These are phyloP conservation scores for Triplophysa rosa DNA, from an alignment of 2,113 vertebrate genomes.

Conservation along the genomic window DNA sequence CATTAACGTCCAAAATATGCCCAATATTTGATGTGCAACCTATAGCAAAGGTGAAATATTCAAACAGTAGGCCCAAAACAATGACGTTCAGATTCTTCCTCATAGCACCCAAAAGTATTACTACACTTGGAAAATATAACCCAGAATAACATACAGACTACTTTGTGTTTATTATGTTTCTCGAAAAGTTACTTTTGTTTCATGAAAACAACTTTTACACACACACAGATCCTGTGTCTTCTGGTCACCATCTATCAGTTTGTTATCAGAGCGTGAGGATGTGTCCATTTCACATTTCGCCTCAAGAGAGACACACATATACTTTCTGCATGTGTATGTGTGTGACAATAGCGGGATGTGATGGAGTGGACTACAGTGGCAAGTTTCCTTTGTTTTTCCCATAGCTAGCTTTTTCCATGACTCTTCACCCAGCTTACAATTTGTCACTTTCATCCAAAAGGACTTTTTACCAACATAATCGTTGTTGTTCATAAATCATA, in stretches of 20 bases:
- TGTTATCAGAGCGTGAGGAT: slow-evolving; percentile 47
- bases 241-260: slow-evolving; percentile 36
- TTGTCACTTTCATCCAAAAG: neutral
- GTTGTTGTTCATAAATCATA: too few relatives aligned
- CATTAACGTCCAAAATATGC: neutral
- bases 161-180: neutral
- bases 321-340: slow-evolving; percentile 43
- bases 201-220: too few relatives aligned
- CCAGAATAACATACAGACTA: neutral
- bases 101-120: too few relatives aligned
- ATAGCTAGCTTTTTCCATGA: slow-evolving; percentile 36
- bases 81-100: too few relatives aligned
- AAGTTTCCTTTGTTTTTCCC: slow-evolving; percentile 31
- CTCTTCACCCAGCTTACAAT: slow-evolving; percentile 21
- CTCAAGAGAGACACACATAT: neutral
- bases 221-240: slow-evolving; percentile 35
- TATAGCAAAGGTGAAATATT: neutral
- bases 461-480: too few relatives aligned
- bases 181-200: too few relatives aligned
- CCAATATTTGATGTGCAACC: neutral
- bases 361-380: slow-evolving; percentile 41
- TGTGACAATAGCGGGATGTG: slow-evolving; percentile 68
- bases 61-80: too few relatives aligned
- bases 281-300: slow-evolving; percentile 32
- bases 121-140: too few relatives aligned